A percentile compares a stretch with the other conserved stretches of the same genome.
Evolutionary conservation across 2,888 invertebrate genomes (phyloP).

Genomic region (Linyphia triangularis): DNA sequence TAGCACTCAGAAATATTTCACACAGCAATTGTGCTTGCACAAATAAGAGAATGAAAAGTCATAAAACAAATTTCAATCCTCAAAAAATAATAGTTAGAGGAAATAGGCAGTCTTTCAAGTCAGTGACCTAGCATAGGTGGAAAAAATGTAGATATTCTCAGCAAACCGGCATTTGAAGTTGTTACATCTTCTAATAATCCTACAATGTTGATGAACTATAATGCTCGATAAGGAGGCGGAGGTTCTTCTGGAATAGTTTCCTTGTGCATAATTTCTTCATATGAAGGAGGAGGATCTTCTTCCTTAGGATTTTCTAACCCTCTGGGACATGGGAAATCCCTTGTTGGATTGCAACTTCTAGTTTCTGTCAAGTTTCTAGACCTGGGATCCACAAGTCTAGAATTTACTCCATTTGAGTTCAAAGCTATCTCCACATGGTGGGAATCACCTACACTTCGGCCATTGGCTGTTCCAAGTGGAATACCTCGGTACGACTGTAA

Average conservation of each 20-base stretch:
- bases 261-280: constrained; percentile 63
- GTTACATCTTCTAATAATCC: too few species aligned
- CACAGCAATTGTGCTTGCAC: too few species aligned
- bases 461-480: background rate
- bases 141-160: too few species aligned
- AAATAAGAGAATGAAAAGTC: too few species aligned
- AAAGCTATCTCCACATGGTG: constrained; percentile 63
- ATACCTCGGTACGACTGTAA: constrained; percentile 49
- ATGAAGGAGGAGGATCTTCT: constrained; percentile 67
- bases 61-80: too few species aligned
- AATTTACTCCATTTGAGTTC: constrained; percentile 54
- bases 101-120: too few species aligned
- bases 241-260: constrained; percentile 54
- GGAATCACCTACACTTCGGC: constrained; percentile 11
- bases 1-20: too few species aligned
- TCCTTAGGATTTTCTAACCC: constrained; percentile 17
- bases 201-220: constrained; percentile 29
- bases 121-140: too few species aligned
- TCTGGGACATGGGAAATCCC: constrained; percentile 4
- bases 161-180: too few species aligned
- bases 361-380: constrained; percentile 14
- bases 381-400: constrained; percentile 35
- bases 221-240: constrained; percentile 63
- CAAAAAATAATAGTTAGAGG: too few species aligned
- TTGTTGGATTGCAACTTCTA: background rate